Percentiles rank a stretch among this genome's conserved stretches.
These are phyloP conservation scores for Hirtodrosophila cameraria DNA, from an alignment of 2,888 invertebrate species.

Conservation along the genomic window DNA sequence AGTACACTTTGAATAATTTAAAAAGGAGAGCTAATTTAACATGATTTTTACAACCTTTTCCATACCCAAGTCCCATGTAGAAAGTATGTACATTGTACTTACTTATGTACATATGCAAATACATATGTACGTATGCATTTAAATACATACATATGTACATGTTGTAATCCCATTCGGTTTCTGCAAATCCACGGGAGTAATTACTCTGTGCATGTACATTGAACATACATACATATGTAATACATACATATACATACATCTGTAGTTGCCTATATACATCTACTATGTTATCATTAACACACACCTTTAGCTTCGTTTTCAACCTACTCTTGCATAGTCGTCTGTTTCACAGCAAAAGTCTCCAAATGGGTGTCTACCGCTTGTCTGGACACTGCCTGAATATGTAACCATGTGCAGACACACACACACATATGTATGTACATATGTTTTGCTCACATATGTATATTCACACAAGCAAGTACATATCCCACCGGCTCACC, in stretches of 20 bases:
- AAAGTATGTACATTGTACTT: neutral
- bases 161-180: neutral
- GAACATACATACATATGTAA: slow-evolving; percentile 14
- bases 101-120: neutral
- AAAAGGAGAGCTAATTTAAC: too few relatives aligned
- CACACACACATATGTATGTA: neutral
- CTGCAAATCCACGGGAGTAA: neutral
- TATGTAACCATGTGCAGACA: neutral
- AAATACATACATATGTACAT: slow-evolving; percentile 6
- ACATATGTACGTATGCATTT: slow-evolving; percentile 3
- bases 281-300: slow-evolving; percentile 26
- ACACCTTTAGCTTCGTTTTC: slow-evolving; percentile 11
- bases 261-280: neutral
- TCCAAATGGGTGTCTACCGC: slow-evolving; percentile 53
- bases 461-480: slow-evolving; percentile 12
- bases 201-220: neutral
- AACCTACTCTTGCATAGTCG: slow-evolving; percentile 1
- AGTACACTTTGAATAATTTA: too few relatives aligned
- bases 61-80: too few relatives aligned
- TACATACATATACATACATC: slow-evolving; percentile 7
- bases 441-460: slow-evolving; percentile 7
- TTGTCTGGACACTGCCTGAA: slow-evolving; percentile 49
- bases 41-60: too few relatives aligned
- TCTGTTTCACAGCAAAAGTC: slow-evolving; percentile 30
- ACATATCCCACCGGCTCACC: slow-evolving; percentile 26